These are phyloP conservation scores for Catharus ustulatus DNA, from an alignment of 2,797 vertebrate species.

Conservation along the genomic window DNA sequence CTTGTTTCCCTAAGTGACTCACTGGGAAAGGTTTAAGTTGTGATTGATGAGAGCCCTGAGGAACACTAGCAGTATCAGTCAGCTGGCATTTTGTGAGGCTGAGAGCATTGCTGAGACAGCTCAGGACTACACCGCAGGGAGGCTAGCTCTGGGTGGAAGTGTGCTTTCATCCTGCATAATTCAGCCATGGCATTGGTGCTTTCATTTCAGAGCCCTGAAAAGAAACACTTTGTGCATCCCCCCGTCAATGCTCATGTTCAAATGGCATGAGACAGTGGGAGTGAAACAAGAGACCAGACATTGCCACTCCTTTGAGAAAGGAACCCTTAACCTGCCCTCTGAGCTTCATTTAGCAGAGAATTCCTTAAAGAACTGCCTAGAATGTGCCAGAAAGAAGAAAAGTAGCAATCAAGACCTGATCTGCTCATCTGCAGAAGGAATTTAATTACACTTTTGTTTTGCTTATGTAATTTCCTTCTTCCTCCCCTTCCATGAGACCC, in stretches of 20 bases:
- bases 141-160: not conserved
- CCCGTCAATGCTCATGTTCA: not conserved
- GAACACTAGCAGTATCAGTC: not conserved
- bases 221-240: not conserved
- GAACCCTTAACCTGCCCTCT: not conserved
- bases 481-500: constrained; percentile 2
- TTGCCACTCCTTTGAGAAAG: not conserved
- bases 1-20: not conserved
- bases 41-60: constrained; percentile 41
- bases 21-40: not conserved
- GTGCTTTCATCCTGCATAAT: not conserved
- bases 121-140: not conserved
- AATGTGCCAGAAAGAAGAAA: constrained; percentile 19
- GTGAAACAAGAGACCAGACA: not conserved
- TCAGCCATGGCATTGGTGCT: not conserved
- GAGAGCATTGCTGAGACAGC: not conserved
- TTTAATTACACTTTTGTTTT: constrained; percentile 51
- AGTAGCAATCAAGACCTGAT: not conserved
- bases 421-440: constrained; percentile 32
- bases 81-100: constrained; percentile 19
- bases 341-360: not conserved
- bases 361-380: constrained; percentile 24
- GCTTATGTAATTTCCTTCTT: constrained; percentile 39
- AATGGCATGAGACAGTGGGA: not conserved
- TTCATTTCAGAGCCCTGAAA: not conserved